A percentile compares a stretch with the other conserved stretches of the same genome.
Conservation (phyloP, 2,113 vertebrate genomes). For the Cyphomyrus discorhynchus region DNA sequence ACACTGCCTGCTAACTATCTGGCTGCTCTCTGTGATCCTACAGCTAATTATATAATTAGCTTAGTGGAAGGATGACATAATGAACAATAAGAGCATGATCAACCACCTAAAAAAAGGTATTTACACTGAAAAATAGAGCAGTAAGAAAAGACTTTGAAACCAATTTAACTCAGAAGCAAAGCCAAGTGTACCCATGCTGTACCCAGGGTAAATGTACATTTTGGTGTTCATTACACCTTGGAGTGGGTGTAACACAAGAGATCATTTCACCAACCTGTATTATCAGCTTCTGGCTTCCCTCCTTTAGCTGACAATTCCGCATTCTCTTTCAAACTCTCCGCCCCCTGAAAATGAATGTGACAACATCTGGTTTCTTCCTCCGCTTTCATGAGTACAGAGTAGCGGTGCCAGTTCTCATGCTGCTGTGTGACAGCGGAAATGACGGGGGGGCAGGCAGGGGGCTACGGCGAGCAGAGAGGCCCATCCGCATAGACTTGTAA, state of each 20-base stretch:
- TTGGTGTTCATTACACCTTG: neutral
- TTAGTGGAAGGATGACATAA: neutral
- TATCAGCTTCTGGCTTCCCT: neutral
- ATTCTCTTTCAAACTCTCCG: slow-evolving; percentile 10
- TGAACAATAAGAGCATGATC: neutral
- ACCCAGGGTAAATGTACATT: neutral
- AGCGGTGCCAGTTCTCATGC: neutral
- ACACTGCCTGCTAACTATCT: neutral
- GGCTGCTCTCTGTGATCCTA: neutral
- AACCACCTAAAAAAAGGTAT: neutral
- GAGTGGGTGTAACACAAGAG: neutral
- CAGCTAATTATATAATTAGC: neutral
- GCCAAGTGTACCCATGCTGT: neutral
- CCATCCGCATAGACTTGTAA: neutral
- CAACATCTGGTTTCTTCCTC: neutral
- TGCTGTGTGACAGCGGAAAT: neutral
- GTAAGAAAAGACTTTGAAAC: neutral
- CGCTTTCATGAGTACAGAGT: neutral
- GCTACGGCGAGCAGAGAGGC: neutral
- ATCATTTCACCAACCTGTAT: slow-evolving; percentile 15
- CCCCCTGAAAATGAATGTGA: slow-evolving; percentile 16
- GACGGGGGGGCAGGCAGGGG: neutral
- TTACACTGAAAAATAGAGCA: neutral
- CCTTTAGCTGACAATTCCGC: slow-evolving; percentile 10
- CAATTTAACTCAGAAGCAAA: neutral